These are phyloP conservation scores for Caprella mutica DNA, from an alignment of 2,888 invertebrate species.

Conservation along the genomic window DNA sequence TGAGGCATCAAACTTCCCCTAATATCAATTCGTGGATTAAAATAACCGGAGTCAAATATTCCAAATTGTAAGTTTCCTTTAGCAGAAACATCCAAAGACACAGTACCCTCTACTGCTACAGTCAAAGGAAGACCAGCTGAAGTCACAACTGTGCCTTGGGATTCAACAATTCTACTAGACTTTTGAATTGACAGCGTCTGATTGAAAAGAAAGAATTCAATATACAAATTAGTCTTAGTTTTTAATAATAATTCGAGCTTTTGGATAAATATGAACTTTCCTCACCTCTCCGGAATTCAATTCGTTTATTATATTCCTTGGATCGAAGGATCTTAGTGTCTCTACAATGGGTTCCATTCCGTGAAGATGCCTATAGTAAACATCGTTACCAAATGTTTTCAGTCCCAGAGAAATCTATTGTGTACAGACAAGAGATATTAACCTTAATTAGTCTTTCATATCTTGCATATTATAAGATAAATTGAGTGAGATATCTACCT, in stretches of 20 bases:
- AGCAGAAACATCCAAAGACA: slow-evolving; percentile 59
- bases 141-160: slow-evolving; percentile 67
- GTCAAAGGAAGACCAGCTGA: slow-evolving; percentile 78
- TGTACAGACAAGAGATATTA: too few species aligned
- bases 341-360: slow-evolving; percentile 35
- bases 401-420: slow-evolving; percentile 47
- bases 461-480: background rate
- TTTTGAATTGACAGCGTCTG: slow-evolving; percentile 27
- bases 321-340: slow-evolving; percentile 14
- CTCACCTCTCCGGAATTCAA: slow-evolving; percentile 26
- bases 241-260: too few species aligned
- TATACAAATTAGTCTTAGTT: too few species aligned
- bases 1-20: background rate
- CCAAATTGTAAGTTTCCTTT: slow-evolving; percentile 2
- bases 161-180: slow-evolving; percentile 22
- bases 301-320: slow-evolving; percentile 12
- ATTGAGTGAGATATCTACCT: slow-evolving; percentile 9
- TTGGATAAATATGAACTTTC: too few species aligned
- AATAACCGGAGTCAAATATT: background rate
- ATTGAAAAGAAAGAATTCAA: background rate
- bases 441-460: too few species aligned
- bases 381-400: slow-evolving; percentile 79
- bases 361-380: slow-evolving; percentile 54
- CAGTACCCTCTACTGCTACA: slow-evolving; percentile 71
- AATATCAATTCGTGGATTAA: slow-evolving; percentile 5